Percentiles rank a stretch among this genome's conserved stretches.
These are phyloP conservation scores for Cryptoblepharus egeriae DNA, from an alignment of 2,797 vertebrate genomes.

Conservation along the genomic window DNA sequence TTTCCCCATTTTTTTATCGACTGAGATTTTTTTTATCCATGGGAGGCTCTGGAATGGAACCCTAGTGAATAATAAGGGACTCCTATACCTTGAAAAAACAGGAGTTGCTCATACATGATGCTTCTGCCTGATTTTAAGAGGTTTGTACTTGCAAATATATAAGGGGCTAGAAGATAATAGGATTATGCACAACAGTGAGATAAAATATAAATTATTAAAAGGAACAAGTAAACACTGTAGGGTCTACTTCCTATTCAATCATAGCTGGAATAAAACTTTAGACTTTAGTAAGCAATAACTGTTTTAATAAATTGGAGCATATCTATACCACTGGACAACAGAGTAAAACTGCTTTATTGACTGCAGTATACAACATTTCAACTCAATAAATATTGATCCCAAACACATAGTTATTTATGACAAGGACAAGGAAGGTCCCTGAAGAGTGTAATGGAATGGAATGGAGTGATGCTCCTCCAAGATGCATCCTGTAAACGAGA, in stretches of 20 bases:
- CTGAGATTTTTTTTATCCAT: no score
- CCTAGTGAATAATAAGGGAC: no score
- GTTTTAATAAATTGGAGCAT: neutral
- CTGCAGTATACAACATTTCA: constrained; percentile 77
- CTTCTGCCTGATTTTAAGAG: no score
- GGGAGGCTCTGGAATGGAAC: no score
- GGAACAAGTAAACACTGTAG: neutral
- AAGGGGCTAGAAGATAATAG: neutral
- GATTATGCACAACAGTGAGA: neutral
- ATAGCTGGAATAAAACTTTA: neutral
- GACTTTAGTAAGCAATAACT: neutral
- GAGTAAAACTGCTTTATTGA: constrained; percentile 84
- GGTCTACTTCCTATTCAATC: neutral
- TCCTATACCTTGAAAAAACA: no score
- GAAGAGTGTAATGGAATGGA: constrained; percentile 60
- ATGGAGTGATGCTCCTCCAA: constrained; percentile 47
- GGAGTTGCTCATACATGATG: no score
- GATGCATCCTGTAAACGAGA: constrained; percentile 38
- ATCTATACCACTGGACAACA: constrained; percentile 42
- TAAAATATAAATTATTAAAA: neutral
- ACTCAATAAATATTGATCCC: constrained; percentile 85
- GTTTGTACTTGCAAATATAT: no score
- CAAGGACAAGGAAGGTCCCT: constrained; percentile 68
- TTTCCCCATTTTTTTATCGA: no score
- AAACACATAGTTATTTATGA: constrained; percentile 72